Evolutionary conservation across 2,113 vertebrate genomes (phyloP), one percentile per base, ranked within the genome.

Genomic region (Toxostoma redivivum): DNA sequence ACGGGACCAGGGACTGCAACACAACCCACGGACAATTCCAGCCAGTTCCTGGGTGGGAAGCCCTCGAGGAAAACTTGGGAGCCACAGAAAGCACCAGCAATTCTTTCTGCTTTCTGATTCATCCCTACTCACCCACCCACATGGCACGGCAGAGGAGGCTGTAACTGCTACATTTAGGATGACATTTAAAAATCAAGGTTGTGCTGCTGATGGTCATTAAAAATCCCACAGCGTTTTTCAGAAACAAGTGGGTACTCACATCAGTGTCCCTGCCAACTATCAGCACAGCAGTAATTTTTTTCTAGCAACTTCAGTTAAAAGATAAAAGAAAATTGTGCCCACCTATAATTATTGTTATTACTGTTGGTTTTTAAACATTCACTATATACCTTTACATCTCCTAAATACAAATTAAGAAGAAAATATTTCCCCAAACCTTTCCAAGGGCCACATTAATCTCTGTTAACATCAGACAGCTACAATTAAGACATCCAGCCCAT

Each of bases 171-270:
- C 94, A 92, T 95, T 96, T 95, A 94, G 92, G 88, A 93, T 93
- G 94, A 96, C 93, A 95, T 94, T 96, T 94, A 93, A 93, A 94
- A 96, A 94, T 96, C 93, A 88, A 94, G 93, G 94, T 95, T 94
- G 85, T 66, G 80, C 38, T 77, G 93, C 74, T 90, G 95, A 76
- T 89, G 94, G 95, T 70, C 95, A 96, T 95, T 96, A 94, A 95
- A 94, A 97, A 95, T 47, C 93, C 90, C 90, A 69, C n/a, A 31
- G 71, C 42, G 16, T 69, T 96, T 70, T 88, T 82, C 88, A 93
- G 92, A 70, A 93, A 83, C 79, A 77, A 95, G 92, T 50, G 79
- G 90, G 85, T 62, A 77, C 85, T 66, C 18, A 3, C 92, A 57
- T 53, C 5, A 4, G 15, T 51, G 71, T 91, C 87, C 81, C 90